Conservation (phyloP, 1,140 invertebrate genomes). For the Penaeus chinensis region DNA sequence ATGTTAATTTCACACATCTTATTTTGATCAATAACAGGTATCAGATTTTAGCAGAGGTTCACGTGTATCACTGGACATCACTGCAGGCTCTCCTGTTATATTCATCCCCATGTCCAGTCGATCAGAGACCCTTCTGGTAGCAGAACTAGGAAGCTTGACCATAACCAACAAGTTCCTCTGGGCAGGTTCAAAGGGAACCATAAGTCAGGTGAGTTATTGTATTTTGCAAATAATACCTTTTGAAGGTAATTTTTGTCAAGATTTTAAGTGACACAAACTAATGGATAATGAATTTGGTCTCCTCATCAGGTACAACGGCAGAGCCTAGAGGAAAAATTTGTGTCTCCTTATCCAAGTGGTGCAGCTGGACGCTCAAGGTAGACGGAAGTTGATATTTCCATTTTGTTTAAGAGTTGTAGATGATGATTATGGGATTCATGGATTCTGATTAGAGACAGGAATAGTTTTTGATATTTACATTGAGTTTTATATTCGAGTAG, state of each 20-base stretch:
- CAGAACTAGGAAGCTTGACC: constrained; percentile 84
- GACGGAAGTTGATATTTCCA: not conserved
- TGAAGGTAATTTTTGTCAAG: not conserved
- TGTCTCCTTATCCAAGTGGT: constrained; percentile 8
- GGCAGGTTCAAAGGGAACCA: constrained; percentile 73
- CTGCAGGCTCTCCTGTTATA: constrained; percentile 85
- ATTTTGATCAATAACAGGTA: constrained; percentile 19
- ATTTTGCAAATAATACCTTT: not conserved
- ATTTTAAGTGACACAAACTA: not conserved
- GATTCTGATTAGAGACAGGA: too few relatives aligned
- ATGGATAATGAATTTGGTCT: not conserved
- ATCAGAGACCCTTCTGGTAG: constrained; percentile 81
- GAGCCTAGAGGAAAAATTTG: constrained; percentile 21
- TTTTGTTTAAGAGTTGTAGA: not conserved
- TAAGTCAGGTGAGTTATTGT: constrained; percentile 68
- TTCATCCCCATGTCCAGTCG: constrained; percentile 87
- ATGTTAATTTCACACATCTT: too few relatives aligned
- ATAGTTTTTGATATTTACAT: too few relatives aligned
- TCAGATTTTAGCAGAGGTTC: constrained; percentile 66
- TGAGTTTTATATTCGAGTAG: too few relatives aligned
- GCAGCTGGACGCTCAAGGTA: constrained; percentile 12
- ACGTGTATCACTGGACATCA: constrained; percentile 77
- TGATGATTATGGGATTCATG: too few relatives aligned
- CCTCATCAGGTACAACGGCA: constrained; percentile 25
- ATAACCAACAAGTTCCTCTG: constrained; percentile 78